A percentile compares a stretch with the other conserved stretches of the same genome.
These are phyloP conservation scores for Tapera naevia DNA, from an alignment of 2,797 vertebrate genomes.

Conservation along the genomic window DNA sequence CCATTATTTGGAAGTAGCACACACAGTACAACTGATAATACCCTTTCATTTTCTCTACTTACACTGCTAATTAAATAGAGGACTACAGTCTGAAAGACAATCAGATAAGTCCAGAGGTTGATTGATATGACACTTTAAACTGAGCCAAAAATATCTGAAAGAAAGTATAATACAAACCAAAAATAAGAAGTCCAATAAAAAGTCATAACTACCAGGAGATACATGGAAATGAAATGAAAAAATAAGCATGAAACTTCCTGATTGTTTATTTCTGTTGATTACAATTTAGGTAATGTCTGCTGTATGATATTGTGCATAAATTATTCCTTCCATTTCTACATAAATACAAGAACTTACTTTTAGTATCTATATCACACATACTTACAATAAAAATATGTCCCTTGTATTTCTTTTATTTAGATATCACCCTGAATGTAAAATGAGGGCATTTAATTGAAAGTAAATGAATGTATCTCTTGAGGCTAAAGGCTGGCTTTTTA, in stretches of 20 bases:
- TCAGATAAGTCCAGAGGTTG: not conserved
- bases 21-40: not conserved
- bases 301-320: not conserved
- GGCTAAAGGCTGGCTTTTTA: not conserved
- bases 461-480: not conserved
- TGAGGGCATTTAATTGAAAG: not conserved
- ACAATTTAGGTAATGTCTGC: not conserved
- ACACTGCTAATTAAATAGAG: slow-evolving; percentile 5
- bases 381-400: not conserved
- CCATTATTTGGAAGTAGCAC: not conserved
- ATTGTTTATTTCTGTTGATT: not conserved
- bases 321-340: not conserved
- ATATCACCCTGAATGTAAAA: not conserved
- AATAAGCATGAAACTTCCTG: not conserved
- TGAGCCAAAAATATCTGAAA: not conserved
- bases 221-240: not conserved
- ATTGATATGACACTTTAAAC: not conserved
- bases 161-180: not conserved
- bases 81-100: not conserved
- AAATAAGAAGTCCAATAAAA: not conserved
- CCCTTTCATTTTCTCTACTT: not conserved
- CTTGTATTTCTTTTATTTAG: not conserved
- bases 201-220: not conserved
- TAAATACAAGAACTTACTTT: not conserved
- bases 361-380: not conserved